Percentiles rank a stretch among this genome's conserved stretches.
Evolutionary conservation across 2,797 vertebrate species (phyloP).

Genomic region (Discoglossus pictus): DNA sequence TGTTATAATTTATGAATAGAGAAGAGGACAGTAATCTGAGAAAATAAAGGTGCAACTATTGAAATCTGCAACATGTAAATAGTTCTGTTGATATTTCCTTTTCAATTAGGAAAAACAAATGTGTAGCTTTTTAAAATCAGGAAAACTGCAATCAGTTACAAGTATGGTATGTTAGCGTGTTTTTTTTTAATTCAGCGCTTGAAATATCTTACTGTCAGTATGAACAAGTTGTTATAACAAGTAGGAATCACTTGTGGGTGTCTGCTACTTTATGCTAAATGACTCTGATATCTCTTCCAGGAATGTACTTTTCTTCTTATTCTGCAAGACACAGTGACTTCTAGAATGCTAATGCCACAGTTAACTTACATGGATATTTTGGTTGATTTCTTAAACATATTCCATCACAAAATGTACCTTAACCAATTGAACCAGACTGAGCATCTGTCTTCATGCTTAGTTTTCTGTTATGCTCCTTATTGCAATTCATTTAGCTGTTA

Average conservation of each 20-base stretch:
- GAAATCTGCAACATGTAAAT: slow-evolving; percentile 1
- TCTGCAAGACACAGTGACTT: neutral
- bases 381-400: neutral
- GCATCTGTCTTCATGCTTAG: slow-evolving; percentile 45
- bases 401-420: slow-evolving; percentile 13
- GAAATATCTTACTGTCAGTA: no score
- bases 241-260: no score
- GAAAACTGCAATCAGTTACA: no score
- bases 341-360: slow-evolving; percentile 25
- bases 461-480: slow-evolving; percentile 38
- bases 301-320: slow-evolving; percentile 21
- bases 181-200: no score
- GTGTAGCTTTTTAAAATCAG: no score
- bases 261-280: neutral
- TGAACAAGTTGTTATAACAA: no score
- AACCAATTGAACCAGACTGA: slow-evolving; percentile 29
- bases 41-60: no score
- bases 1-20: no score
- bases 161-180: no score
- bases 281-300: slow-evolving; percentile 2
- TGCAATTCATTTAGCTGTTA: slow-evolving; percentile 46
- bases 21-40: no score
- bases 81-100: no score
- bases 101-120: no score
- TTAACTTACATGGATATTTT: slow-evolving; percentile 15